A percentile compares a stretch with the other conserved stretches of the same genome.
Conservation (phyloP, 2,797 vertebrate species). For the Clamator glandarius region DNA sequence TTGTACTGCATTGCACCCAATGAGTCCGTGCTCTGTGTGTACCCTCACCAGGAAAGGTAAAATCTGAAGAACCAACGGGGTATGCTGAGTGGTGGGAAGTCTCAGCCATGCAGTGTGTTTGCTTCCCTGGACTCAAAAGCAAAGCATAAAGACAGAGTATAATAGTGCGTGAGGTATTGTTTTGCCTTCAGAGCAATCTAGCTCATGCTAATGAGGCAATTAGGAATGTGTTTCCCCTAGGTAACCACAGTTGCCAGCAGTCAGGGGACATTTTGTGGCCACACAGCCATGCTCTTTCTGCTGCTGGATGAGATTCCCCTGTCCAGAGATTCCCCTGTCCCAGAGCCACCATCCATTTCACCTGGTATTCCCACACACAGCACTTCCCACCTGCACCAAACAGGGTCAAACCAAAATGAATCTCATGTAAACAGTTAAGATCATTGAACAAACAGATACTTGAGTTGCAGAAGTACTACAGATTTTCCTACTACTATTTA, state of each 20-base stretch:
- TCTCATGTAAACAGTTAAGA: conserved; percentile 3
- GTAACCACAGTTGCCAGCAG: neutral
- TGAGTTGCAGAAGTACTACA: neutral
- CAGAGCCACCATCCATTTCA: neutral
- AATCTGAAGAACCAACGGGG: neutral
- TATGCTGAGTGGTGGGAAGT: neutral
- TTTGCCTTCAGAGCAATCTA: neutral
- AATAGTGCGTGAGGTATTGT: neutral
- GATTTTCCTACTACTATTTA: conserved; percentile 26
- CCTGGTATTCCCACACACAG: neutral
- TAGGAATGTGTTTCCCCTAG: conserved; percentile 1
- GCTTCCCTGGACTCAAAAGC: neutral
- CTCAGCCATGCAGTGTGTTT: neutral
- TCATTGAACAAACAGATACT: neutral
- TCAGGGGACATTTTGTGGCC: neutral
- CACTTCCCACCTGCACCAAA: neutral
- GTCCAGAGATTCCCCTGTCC: neutral
- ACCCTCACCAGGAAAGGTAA: neutral
- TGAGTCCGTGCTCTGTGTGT: rapidly evolving
- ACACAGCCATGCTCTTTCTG: neutral
- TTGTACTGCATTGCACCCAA: rapidly evolving
- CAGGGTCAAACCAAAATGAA: neutral
- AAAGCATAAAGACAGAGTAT: neutral
- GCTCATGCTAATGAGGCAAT: neutral
- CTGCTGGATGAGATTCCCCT: neutral